Percentiles rank a stretch among this genome's conserved stretches.
phyloP scores from a whole-genome alignment of 53 echinoderm and acorn worm genomes.

The Zoroaster sp. region DNA sequence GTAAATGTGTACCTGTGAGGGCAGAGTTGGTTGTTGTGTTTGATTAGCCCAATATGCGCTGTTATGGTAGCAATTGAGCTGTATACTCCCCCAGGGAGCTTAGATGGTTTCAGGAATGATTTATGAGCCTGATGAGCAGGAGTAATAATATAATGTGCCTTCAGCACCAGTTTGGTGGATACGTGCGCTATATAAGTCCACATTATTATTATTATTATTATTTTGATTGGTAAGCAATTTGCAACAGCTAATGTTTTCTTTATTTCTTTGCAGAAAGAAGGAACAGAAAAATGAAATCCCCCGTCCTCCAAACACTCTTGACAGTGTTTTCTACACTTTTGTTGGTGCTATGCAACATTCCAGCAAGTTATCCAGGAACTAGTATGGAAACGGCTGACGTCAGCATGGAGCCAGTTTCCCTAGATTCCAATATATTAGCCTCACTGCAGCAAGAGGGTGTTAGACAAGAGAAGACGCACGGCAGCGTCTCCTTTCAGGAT shows the following conservation, averaged over 20 bases:
- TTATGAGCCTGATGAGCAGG: too few species aligned
- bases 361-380: not conserved
- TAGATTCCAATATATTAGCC: not conserved
- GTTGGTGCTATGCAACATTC: slow-evolving; percentile 31
- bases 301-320: not conserved
- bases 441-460: not conserved
- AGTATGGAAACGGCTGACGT: slow-evolving; percentile 1
- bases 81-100: too few species aligned
- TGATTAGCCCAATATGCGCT: too few species aligned
- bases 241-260: not conserved
- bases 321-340: not conserved
- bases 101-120: too few species aligned
- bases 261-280: not conserved
- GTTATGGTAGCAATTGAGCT: too few species aligned
- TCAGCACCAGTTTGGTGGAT: too few species aligned
- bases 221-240: not conserved
- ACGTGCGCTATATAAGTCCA: too few species aligned
- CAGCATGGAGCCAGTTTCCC: not conserved
- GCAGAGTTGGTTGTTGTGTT: too few species aligned
- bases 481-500: slow-evolving; percentile 33
- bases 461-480: not conserved
- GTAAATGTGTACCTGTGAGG: too few species aligned
- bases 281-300: not conserved
- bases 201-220: not conserved
- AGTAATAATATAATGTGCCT: too few species aligned